phyloP scores from a whole-genome alignment of 2,113 vertebrate genomes.

The cattle (Bos taurus) region ARS-UCD2.0 NC_037330.1:24581501-24582000 shows the following conservation, averaged over 20 bases:
- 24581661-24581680: neutral
- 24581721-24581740: neutral
- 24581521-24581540: neutral
- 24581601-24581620: neutral
- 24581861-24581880: neutral
- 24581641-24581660: neutral
- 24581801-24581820: constrained; percentile 30
- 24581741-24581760: neutral
- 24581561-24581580: neutral
- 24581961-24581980: neutral
- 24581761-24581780: neutral
- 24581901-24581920: neutral
- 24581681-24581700: neutral
- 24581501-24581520: neutral
- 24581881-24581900: neutral
- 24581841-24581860: neutral
- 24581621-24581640: neutral
- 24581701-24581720: neutral
- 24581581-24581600: neutral
- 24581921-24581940: neutral
- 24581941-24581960: neutral
- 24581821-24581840: neutral
- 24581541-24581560: neutral
- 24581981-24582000: constrained; percentile 24
- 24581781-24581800: neutral